Percentiles rank a stretch among this genome's conserved stretches.
phyloP scores from a whole-genome alignment of 2,888 invertebrate genomes.

The Chirona hameri region DNA sequence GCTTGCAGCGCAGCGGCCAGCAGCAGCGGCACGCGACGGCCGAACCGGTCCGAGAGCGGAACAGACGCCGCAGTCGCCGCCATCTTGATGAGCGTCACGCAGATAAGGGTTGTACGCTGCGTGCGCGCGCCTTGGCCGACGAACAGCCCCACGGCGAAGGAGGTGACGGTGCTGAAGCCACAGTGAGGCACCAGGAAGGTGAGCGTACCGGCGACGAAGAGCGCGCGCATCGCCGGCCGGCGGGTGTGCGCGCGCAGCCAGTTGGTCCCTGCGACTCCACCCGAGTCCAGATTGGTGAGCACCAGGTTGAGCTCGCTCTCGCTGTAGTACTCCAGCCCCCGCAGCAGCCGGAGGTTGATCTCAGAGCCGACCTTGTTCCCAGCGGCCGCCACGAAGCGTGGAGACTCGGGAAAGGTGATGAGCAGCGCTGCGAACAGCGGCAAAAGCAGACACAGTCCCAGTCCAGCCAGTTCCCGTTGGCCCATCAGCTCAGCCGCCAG shows the following conservation, averaged over 20 bases:
- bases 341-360: conserved; percentile 28
- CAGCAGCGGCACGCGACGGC: conserved; percentile 28
- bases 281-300: conserved; percentile 12
- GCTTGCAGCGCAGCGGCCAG: conserved; percentile 12
- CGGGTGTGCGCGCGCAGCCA: conserved; percentile 8
- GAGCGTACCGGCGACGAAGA: background rate
- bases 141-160: conserved; percentile 24
- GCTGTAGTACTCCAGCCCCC: conserved; percentile 13
- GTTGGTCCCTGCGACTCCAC: background rate
- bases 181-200: conserved; percentile 13
- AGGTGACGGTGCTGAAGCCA: conserved; percentile 25
- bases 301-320: conserved; percentile 29
- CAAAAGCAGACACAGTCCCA: conserved; percentile 34
- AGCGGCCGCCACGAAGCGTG: conserved; percentile 36
- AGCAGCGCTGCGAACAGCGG: conserved; percentile 37
- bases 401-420: conserved; percentile 38
- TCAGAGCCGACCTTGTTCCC: conserved; percentile 24
- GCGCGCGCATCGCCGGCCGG: background rate
- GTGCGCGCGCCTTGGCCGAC: background rate
- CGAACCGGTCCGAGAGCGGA: background rate
- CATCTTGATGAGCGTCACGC: conserved; percentile 13
- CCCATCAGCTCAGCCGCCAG: conserved; percentile 36
- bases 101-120: conserved; percentile 4
- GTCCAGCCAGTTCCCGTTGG: conserved; percentile 37
- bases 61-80: background rate